Conservation (phyloP, 1,140 invertebrate genomes). For the Drosophila miranda region DNA sequence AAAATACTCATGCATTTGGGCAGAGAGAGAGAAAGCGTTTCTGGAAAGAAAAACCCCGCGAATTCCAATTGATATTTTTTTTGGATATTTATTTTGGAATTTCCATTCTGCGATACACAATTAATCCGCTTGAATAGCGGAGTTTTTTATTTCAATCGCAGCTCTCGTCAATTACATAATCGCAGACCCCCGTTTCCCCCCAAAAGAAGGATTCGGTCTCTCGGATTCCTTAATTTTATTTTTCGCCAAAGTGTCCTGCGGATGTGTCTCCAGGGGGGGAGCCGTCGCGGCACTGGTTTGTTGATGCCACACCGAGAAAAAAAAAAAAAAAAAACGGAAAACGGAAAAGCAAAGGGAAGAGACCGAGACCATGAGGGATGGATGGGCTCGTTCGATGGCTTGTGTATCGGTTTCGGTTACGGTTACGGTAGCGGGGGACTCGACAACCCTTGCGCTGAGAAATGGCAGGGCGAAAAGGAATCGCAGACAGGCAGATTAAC, state of each 20-base stretch:
- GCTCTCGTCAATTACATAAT: constrained; percentile 40
- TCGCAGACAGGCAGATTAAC: constrained; percentile 60
- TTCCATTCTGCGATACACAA: too few relatives aligned
- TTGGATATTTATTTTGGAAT: too few relatives aligned
- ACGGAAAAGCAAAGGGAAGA: not conserved
- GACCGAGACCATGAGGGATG: constrained; percentile 6
- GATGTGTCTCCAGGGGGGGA: not conserved
- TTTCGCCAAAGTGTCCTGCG: constrained; percentile 34
- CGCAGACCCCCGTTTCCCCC: constrained; percentile 4
- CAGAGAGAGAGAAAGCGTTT: too few relatives aligned
- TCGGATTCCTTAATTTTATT: constrained; percentile 31
- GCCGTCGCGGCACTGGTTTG: constrained; percentile 1
- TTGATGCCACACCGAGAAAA: constrained; percentile 2
- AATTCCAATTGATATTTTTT: too few relatives aligned
- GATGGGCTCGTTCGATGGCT: constrained; percentile 1
- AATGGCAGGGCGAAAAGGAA: constrained; percentile 29
- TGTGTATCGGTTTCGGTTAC: constrained; percentile 37
- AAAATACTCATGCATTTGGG: too few relatives aligned
- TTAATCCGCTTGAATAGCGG: constrained; percentile 17
- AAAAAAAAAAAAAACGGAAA: constrained; percentile 9
- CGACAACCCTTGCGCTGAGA: constrained; percentile 47
- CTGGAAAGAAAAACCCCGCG: too few relatives aligned
- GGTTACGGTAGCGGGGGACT: constrained; percentile 27
- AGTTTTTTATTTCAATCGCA: constrained; percentile 23
- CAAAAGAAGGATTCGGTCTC: not conserved